phyloP scores from a whole-genome alignment of 2,888 invertebrate genomes.

The Chymomyza caudatula region DNA sequence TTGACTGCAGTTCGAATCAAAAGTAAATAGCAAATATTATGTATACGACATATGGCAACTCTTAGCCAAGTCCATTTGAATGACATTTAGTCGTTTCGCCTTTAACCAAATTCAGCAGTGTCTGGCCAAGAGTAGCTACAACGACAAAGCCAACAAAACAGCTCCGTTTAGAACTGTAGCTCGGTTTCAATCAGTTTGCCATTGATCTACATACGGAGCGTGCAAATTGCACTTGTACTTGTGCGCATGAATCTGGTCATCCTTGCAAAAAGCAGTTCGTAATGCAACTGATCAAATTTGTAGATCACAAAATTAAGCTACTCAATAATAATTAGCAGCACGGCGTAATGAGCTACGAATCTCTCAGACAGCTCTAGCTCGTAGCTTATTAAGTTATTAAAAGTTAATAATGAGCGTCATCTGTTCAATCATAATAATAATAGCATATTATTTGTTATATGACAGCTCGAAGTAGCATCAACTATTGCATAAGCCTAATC shows the following conservation, averaged over 20 bases:
- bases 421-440: background rate
- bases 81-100: constrained; percentile 51
- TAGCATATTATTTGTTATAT: no score
- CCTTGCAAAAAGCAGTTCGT: constrained; percentile 48
- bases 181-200: constrained; percentile 43
- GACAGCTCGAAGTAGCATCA: no score
- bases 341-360: constrained; percentile 7
- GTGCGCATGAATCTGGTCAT: constrained; percentile 55
- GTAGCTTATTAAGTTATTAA: constrained; percentile 38
- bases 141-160: background rate
- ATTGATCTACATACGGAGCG: constrained; percentile 66
- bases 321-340: background rate
- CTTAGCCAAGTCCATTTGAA: constrained; percentile 46
- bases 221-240: constrained; percentile 38
- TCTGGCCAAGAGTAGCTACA: constrained; percentile 22
- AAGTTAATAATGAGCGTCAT: constrained; percentile 7
- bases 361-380: background rate
- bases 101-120: constrained; percentile 68
- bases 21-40: constrained; percentile 50
- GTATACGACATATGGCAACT: no score
- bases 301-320: constrained; percentile 42
- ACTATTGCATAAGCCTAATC: no score
- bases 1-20: constrained; percentile 16
- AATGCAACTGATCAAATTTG: constrained; percentile 31
- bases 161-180: background rate